Conservation (phyloP, 37 sponge, comb jelly and placozoan species). For the Geodia barretti region DNA sequence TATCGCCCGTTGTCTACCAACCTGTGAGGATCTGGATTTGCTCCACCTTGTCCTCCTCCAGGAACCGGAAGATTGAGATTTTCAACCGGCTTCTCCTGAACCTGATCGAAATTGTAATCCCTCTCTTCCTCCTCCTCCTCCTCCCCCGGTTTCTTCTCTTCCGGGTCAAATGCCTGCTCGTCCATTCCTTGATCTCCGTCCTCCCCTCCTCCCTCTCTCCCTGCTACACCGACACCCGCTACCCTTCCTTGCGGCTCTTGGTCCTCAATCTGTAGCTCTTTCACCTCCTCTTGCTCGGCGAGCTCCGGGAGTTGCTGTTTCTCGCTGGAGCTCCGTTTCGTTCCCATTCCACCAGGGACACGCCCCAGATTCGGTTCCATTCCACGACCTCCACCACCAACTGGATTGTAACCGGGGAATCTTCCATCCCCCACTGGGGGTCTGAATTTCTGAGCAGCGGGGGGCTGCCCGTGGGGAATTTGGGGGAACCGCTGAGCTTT, state of each 20-base stretch:
- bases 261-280: neutral
- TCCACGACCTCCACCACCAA: neutral
- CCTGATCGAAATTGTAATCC: neutral
- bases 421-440: neutral
- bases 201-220: neutral
- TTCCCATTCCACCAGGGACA: neutral
- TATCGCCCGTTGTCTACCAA: no score
- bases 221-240: neutral
- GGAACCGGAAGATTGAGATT: no score
- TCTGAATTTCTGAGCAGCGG: neutral
- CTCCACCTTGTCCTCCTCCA: no score
- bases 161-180: conserved; percentile 8
- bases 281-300: conserved; percentile 4
- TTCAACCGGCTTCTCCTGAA: neutral
- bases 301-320: neutral
- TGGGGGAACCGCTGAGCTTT: neutral
- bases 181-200: neutral
- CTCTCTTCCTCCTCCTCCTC: neutral
- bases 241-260: neutral
- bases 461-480: neutral
- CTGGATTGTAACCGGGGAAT: neutral
- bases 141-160: neutral
- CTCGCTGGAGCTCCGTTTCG: neutral
- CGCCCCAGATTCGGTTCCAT: neutral
- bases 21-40: no score